Evolutionary conservation across 2,113 vertebrate genomes (phyloP), one percentile per base, ranked within the genome.

Genomic region (Chaenocephalus aceratus): DNA sequence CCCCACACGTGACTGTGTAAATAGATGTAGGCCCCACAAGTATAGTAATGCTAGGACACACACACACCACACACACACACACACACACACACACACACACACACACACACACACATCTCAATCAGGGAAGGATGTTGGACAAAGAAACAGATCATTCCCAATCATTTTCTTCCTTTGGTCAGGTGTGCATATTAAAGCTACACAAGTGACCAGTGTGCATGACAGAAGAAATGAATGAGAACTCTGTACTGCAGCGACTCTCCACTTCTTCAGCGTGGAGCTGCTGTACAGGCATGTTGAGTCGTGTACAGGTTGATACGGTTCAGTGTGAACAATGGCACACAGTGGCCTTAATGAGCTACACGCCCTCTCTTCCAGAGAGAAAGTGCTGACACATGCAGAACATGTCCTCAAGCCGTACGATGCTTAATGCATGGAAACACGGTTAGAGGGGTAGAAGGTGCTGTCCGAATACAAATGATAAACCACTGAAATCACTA

Each of bases 291-390:
- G 85, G 81, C 83, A 10, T 84, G 79, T 85, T 74, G 79, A 88
- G 85, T 87, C 82, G 70, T 90, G 90, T 89, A 77, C 69, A 75
- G 80, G 86, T 88, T 80, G 90, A 88, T 89, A 81, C 80, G 86
- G 87, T 88, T 88, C 82, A n/a, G 11, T 74, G 80, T 89, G 90
- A 92, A 92, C 89, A 91, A n/a, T 79, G 86, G 72, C 78, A 79
- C 66, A 74, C 68, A 1, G 41, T 83, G 72, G 84, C 87, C 72
- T 87, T 92, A 89, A 86, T 90, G 80, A 92, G 90, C 87, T 63
- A 51, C 75, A 64, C 6, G 44, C 69, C 69, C 49, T 79, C 81
- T 84, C 71, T 81, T 71, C 70, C 44, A 0, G 48, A 81, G 77
- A 79, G 64, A 85, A 91, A 83, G 7, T 83, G 83, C 88, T 85